Evolutionary conservation across 2,797 vertebrate genomes (phyloP), one percentile per base, ranked within the genome.

Genomic region (Anguilla megastoma): DNA sequence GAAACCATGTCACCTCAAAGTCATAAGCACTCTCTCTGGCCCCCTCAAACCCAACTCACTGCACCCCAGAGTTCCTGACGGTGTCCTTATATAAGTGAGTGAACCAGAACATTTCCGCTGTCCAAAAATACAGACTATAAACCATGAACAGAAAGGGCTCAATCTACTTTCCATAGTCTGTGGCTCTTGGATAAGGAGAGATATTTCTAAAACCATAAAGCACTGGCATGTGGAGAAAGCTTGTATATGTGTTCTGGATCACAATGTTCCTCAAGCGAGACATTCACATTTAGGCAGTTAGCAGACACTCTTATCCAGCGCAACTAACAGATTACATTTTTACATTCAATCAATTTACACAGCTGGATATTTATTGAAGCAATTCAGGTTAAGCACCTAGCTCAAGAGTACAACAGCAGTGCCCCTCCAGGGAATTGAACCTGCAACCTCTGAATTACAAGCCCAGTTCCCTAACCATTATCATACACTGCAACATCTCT

Each of bases 291-390:
- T n/a, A 36, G 18, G 9, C 12, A 36, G 2, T 76, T 33, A 27
- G 63, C 63, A 27, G 63, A 69, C 63, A 9, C 63, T 76, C 71
- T 76, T 21, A 12, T 33, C 71, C 27, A 76, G 30, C 36, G 2
- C 71, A 36, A 76, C 63, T 69, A 69, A 69, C 63, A 69, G 63
- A 69, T 69, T 69, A n/a, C 24, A n/a, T 69, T 69, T 69, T 69
- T 69, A 76, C 71, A 36, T 33, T 36, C 71, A 76, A 36, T 36
- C 71, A 76, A 76, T 69, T 69, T 69, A 69, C 58, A 63, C 63
- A 69, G 63, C 24, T 9, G 5, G 63, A 69, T 69, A 69, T 69
- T 69, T 69, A 69, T n/a, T 69, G 63, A 69, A 69, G 63, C 63
- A 69, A 27, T 69, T 69, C 63, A 69, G 63, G 63, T 69, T 69